Percentiles rank a stretch among this genome's conserved stretches.
These are phyloP conservation scores for Polyommatus icarus DNA, from an alignment of 2,888 invertebrate genomes.

Conservation along the genomic window DNA sequence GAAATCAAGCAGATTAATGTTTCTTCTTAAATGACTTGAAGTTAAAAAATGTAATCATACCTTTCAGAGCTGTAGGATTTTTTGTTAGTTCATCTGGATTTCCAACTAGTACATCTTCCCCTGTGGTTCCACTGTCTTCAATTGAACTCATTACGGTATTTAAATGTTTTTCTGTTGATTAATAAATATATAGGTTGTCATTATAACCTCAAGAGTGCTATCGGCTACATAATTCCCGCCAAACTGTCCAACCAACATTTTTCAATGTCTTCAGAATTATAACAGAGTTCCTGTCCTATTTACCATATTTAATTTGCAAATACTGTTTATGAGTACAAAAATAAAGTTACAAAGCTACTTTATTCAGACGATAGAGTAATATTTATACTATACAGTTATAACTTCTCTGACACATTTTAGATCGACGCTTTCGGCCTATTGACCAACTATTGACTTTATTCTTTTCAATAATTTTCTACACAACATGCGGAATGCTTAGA, in stretches of 20 bases:
- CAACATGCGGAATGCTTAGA: background rate
- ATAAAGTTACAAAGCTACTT: background rate
- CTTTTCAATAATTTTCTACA: conserved; percentile 1
- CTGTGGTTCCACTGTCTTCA: conserved; percentile 63
- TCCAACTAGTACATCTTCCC: conserved; percentile 64
- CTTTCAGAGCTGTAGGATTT: conserved; percentile 82
- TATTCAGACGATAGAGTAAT: background rate
- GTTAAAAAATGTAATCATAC: conserved; percentile 52
- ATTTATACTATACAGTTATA: background rate
- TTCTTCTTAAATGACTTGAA: background rate
- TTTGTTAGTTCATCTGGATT: conserved; percentile 83
- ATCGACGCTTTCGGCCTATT: conserved; percentile 47
- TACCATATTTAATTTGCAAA: background rate
- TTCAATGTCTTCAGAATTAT: background rate
- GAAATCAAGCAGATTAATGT: too few species aligned
- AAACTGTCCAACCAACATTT: conserved; percentile 39
- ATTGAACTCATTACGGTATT: conserved; percentile 64
- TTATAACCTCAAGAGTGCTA: conserved; percentile 42
- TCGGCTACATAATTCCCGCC: conserved; percentile 53
- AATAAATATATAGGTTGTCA: conserved; percentile 25
- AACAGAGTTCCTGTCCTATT: background rate
- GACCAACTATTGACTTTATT: conserved; percentile 47
- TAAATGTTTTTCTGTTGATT: conserved; percentile 21
- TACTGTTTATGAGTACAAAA: background rate
- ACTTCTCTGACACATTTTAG: conserved; percentile 40